Evolutionary conservation across 1,140 invertebrate species (phyloP).

Genomic region (Drosophila cardini): DNA sequence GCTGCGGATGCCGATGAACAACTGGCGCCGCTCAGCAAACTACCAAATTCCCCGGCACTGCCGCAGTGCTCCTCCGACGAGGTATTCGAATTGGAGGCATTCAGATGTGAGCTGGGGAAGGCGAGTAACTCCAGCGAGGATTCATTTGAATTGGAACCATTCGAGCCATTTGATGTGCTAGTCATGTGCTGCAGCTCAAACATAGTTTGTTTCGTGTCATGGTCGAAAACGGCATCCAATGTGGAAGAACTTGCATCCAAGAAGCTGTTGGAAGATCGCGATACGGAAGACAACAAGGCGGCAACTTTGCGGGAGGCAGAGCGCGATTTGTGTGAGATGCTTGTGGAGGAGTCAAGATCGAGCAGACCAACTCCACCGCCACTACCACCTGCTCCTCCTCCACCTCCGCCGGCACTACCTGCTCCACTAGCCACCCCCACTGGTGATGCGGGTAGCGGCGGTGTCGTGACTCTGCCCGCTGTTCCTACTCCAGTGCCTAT

Average conservation of each 20-base stretch:
- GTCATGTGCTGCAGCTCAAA: slow-evolving; percentile 79
- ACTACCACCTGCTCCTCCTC: slow-evolving; percentile 18
- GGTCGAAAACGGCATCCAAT: slow-evolving; percentile 78
- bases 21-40: slow-evolving; percentile 61
- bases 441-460: slow-evolving; percentile 57
- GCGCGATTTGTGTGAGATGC: slow-evolving; percentile 76
- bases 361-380: slow-evolving; percentile 50
- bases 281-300: slow-evolving; percentile 78
- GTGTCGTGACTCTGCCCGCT: slow-evolving; percentile 48
- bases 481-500: background rate
- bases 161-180: slow-evolving; percentile 52
- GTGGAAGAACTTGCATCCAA: slow-evolving; percentile 63
- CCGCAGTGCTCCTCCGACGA: slow-evolving; percentile 79
- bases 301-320: slow-evolving; percentile 77
- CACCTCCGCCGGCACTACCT: slow-evolving; percentile 26
- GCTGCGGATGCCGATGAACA: slow-evolving; percentile 53
- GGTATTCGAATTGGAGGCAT: slow-evolving; percentile 83
- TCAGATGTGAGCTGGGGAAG: slow-evolving; percentile 79
- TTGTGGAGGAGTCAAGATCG: slow-evolving; percentile 75
- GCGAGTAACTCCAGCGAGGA: slow-evolving; percentile 76
- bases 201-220: slow-evolving; percentile 82
- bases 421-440: slow-evolving; percentile 40
- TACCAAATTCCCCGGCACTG: slow-evolving; percentile 72
- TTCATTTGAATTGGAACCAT: slow-evolving; percentile 81
- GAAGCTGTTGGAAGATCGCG: slow-evolving; percentile 73